Evolutionary conservation across 2,113 vertebrate genomes (phyloP).

Genomic region (Chunga burmeisteri): DNA sequence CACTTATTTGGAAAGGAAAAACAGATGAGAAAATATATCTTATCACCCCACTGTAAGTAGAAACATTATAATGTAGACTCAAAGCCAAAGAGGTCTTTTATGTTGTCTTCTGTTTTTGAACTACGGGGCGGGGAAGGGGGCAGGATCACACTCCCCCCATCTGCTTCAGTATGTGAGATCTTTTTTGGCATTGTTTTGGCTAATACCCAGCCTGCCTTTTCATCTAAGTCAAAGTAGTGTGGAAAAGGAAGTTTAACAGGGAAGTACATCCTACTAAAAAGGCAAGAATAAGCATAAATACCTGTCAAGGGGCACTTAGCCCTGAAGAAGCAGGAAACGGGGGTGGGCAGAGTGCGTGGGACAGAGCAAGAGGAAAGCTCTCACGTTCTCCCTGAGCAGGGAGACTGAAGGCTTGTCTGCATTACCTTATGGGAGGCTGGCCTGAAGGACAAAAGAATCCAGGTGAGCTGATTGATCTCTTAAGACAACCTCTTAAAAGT

Average conservation of each 20-base stretch:
- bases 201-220: not conserved
- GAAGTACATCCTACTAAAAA: not conserved
- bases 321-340: not conserved
- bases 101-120: not conserved
- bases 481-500: not conserved
- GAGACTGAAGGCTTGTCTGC: not conserved
- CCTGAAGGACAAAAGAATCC: not conserved
- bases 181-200: not conserved
- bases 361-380: not conserved
- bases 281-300: not conserved
- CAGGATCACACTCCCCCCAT: not conserved
- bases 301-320: not conserved
- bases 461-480: too few relatives aligned
- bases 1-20: not conserved
- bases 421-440: not conserved
- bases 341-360: not conserved
- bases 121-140: too few relatives aligned
- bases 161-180: not conserved
- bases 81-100: not conserved
- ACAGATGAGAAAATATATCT: not conserved
- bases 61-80: not conserved
- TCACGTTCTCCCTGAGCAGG: not conserved
- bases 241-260: not conserved
- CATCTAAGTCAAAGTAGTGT: not conserved
- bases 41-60: not conserved